Conservation (phyloP, 2,113 vertebrate genomes). For the Gracilinanus agilis region DNA sequence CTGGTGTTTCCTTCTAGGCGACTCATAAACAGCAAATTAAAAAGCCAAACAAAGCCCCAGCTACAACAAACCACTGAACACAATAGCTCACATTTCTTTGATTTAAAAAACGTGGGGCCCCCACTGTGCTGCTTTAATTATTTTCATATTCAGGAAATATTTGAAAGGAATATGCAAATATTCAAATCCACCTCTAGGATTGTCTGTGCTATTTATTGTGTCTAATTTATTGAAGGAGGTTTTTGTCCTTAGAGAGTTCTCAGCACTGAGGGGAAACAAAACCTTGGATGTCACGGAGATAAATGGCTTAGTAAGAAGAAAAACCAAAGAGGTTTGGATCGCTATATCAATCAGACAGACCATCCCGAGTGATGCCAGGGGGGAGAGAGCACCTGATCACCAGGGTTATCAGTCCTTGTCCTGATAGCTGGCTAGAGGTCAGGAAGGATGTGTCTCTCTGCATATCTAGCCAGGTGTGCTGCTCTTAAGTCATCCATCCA, state of each 20-base stretch:
- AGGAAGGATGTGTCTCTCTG: too few relatives aligned
- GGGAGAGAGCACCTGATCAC: background rate
- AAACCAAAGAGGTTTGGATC: background rate
- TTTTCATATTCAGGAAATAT: conserved; percentile 63
- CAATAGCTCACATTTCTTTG: conserved; percentile 49
- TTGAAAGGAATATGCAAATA: conserved; percentile 59
- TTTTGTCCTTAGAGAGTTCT: background rate
- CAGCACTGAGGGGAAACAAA: background rate
- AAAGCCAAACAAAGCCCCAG: conserved; percentile 43
- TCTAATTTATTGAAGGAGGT: accelerated
- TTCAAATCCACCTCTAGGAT: conserved; percentile 34
- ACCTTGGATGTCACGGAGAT: background rate
- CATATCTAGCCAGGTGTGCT: accelerated
- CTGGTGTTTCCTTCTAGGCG: conserved; percentile 47
- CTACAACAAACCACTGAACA: background rate
- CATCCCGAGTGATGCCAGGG: background rate
- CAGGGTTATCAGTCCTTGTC: background rate
- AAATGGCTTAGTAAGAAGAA: background rate
- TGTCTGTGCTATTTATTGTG: background rate
- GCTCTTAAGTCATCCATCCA: background rate
- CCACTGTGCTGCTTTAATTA: conserved; percentile 62
- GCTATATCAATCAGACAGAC: background rate
- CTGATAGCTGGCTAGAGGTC: background rate
- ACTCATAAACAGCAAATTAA: background rate
- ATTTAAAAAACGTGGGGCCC: conserved; percentile 55